These are phyloP conservation scores for Chinchilla lanigera DNA, from an alignment of 2,113 vertebrate genomes.

Conservation along the genomic window DNA sequence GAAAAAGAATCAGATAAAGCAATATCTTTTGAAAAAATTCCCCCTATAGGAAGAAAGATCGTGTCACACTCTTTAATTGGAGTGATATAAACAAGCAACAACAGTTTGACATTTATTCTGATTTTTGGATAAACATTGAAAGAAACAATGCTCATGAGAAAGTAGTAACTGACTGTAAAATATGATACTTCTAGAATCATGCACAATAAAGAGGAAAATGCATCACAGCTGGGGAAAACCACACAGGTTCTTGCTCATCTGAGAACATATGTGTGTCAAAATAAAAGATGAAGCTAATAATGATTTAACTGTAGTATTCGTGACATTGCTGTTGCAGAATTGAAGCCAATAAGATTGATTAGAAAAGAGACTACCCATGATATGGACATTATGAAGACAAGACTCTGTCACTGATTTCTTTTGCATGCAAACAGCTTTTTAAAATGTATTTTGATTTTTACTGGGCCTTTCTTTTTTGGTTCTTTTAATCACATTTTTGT, in stretches of 20 bases:
- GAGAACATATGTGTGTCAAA: background rate
- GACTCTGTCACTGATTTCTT: background rate
- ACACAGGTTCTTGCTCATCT: too few relatives aligned
- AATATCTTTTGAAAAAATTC: background rate
- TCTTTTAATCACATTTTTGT: background rate
- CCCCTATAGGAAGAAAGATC: background rate
- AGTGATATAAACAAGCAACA: background rate
- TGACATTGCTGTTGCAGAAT: background rate
- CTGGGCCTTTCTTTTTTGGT: background rate
- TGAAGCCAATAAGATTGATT: background rate
- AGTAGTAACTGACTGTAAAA: background rate
- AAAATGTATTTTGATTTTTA: background rate
- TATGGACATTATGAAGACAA: background rate
- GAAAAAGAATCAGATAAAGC: background rate
- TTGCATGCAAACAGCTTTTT: background rate
- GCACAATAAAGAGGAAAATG: background rate
- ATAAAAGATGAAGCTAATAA: background rate
- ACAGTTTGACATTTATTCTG: constrained; percentile 6
- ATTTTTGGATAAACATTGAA: background rate
- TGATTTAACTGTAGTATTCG: background rate
- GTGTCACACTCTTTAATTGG: background rate
- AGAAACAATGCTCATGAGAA: background rate
- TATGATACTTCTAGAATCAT: background rate
- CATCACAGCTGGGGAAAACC: background rate
- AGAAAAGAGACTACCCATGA: background rate